A percentile compares a stretch with the other conserved stretches of the same genome.
Evolutionary conservation across 2,797 vertebrate genomes (phyloP).

Genomic region (Rhodeus uyekii): DNA sequence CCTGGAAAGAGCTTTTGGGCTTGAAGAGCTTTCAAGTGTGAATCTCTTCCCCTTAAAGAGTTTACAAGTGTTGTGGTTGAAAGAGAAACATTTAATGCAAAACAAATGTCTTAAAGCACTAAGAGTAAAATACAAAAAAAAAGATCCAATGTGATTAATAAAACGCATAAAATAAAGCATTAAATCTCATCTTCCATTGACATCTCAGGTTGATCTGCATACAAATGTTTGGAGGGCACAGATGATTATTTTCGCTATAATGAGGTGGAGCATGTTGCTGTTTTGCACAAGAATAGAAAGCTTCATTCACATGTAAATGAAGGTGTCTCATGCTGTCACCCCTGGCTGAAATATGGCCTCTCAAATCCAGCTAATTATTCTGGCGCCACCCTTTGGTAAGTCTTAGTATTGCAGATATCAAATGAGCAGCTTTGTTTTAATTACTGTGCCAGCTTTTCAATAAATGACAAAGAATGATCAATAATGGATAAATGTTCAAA

Average conservation of each 20-base stretch:
- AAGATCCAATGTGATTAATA: not conserved
- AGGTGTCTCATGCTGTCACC: constrained; percentile 29
- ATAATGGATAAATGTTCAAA: no score
- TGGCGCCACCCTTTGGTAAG: constrained; percentile 73
- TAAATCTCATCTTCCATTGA: not conserved
- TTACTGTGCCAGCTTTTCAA: not conserved
- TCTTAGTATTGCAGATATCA: constrained; percentile 28
- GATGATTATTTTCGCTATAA: constrained; percentile 74
- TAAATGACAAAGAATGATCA: not conserved
- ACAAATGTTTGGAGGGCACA: constrained; percentile 62
- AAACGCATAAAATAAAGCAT: not conserved
- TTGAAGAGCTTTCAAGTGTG: constrained; percentile 19
- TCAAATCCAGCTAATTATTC: constrained; percentile 61
- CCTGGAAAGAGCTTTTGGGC: not conserved
- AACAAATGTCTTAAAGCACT: not conserved
- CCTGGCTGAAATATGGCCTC: constrained; percentile 48
- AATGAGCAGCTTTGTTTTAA: no score
- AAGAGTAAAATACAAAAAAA: not conserved
- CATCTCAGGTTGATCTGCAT: constrained; percentile 54
- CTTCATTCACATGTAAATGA: constrained; percentile 69
- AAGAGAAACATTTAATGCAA: not conserved
- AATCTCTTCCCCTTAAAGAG: not conserved
- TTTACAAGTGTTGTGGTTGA: not conserved
- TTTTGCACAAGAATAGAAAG: constrained; percentile 71
- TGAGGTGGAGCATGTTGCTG: constrained; percentile 69